Conservation (phyloP, 2,113 vertebrate genomes). For the Caloenas nicobarica region DNA sequence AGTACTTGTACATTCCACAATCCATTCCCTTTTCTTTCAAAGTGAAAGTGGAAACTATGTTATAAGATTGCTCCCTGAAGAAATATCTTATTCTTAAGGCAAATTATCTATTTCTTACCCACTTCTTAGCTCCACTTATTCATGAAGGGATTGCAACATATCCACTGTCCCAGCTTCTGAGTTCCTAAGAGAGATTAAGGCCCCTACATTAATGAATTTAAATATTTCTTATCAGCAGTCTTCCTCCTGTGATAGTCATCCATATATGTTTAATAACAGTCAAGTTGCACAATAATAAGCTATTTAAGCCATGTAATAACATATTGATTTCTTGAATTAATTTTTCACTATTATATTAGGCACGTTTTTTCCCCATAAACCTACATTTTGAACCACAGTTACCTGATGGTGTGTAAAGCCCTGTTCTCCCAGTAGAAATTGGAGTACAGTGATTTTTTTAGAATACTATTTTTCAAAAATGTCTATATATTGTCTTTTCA, state of each 20-base stretch:
- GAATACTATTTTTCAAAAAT: neutral
- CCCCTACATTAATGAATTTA: neutral
- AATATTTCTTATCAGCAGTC: neutral
- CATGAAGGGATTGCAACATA: neutral
- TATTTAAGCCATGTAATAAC: neutral
- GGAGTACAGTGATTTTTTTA: neutral
- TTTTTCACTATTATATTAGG: accelerated
- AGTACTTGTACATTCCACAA: neutral
- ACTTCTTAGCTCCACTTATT: neutral
- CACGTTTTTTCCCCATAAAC: neutral
- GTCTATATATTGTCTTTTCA: neutral
- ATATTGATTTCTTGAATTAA: neutral
- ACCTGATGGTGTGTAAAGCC: neutral
- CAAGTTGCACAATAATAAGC: neutral
- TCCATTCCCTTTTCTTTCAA: neutral
- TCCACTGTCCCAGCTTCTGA: neutral
- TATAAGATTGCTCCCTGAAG: neutral
- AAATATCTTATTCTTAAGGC: neutral
- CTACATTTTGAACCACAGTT: neutral
- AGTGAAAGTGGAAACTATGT: neutral
- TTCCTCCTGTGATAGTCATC: neutral
- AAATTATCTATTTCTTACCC: neutral
- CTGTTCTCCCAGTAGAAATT: neutral
- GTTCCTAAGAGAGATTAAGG: neutral
- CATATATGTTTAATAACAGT: neutral